Evolutionary conservation across 2,888 invertebrate genomes (phyloP), one percentile per base, ranked within the genome.

Genomic region (Uropetala carovei): DNA sequence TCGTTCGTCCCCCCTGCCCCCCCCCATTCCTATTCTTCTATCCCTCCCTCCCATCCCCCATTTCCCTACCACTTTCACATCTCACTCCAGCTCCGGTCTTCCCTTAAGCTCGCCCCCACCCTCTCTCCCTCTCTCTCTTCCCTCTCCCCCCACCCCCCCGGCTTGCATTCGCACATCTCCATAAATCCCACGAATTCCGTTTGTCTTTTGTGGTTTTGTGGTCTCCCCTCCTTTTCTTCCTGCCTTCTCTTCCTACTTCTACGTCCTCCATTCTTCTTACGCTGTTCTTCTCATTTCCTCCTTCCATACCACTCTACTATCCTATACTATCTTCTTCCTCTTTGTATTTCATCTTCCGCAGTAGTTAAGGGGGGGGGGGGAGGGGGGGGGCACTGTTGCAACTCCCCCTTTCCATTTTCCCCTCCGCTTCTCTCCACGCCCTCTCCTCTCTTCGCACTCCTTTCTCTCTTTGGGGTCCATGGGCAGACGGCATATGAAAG

Each of bases 161-260:
- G 75, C 75, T 13, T 75, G 27, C 27, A 75, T 75, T 75, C 27
- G 22, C 7, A 13, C 75, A 75, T 75, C 75, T 75, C 75, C 75
- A 75, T 75, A 75, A 75, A 75, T 75, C 75, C 75, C 22, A 27
- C 27, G 27, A 75, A 75, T 75, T 75, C 22, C 75, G 75, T 27
- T 75, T 9, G 27, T 27, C 75, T 75, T 18, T 27, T 27, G 11
- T 1, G 43, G 43, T 5, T 5, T 43, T 43, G 1, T n/a, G n/a
- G n/a, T 27, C 75, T 22, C 68, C 64, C 60, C 2, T 10, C 64
- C 64, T n/a, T 68, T 68, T 18, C 68, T 68, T 68, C 68, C n/a
- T 68, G 0, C 18, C 11, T n/a, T 0, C n/a, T 9, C 14, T 75
- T 27, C 27, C 7, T 10, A 1, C n/a, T n/a, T 5, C 10, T 22